phyloP scores from a whole-genome alignment of 2,113 vertebrate species.

The Phaethon lepturus region DNA sequence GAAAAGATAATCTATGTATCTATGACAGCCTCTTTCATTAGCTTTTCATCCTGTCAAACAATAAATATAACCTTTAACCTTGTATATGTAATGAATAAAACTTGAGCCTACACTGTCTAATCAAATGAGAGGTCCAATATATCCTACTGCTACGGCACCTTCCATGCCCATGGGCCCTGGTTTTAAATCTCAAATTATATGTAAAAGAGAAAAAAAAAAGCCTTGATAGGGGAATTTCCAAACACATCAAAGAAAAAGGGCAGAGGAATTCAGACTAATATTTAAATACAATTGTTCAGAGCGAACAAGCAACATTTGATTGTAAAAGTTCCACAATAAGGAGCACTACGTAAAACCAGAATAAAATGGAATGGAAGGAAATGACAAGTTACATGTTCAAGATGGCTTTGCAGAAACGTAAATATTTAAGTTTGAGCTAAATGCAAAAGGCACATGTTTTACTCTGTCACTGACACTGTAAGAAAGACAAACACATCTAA shows the following conservation, averaged over 20 bases:
- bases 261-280: neutral
- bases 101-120: constrained; percentile 37
- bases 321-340: neutral
- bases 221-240: neutral
- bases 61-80: constrained; percentile 70
- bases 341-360: neutral
- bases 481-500: neutral
- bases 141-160: neutral
- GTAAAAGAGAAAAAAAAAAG: neutral
- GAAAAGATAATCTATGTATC: constrained; percentile 64
- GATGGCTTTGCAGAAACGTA: neutral
- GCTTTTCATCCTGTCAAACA: constrained; percentile 63
- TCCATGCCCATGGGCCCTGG: neutral
- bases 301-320: neutral
- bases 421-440: constrained; percentile 21
- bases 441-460: neutral
- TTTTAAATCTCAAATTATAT: constrained; percentile 22
- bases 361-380: neutral
- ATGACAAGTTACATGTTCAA: neutral
- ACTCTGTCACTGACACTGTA: neutral
- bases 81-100: constrained; percentile 55
- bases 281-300: neutral
- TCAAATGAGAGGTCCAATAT: constrained; percentile 23
- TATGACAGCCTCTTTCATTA: constrained; percentile 65
- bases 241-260: neutral